Evolutionary conservation across 2,113 vertebrate genomes (phyloP).

Genomic region (Gnathonemus longibarbis): DNA sequence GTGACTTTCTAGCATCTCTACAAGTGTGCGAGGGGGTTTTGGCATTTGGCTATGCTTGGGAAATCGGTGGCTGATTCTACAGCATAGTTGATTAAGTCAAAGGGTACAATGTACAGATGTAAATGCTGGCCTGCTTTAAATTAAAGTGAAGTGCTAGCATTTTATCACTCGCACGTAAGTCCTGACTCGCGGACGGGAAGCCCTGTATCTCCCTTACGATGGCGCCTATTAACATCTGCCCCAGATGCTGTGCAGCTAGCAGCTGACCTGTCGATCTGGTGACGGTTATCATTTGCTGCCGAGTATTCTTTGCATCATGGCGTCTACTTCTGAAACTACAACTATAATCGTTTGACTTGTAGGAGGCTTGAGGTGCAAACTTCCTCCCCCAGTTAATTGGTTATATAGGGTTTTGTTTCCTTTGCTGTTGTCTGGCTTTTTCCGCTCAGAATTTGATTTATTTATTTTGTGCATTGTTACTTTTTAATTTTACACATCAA

Average conservation of each 20-base stretch:
- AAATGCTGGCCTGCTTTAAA: not conserved
- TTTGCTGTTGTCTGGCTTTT: not conserved
- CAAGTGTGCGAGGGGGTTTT: not conserved
- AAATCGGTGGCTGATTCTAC: not conserved
- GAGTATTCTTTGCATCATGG: not conserved
- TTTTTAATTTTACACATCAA: not conserved
- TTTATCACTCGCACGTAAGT: not conserved
- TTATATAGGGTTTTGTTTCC: not conserved
- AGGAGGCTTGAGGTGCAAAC: not conserved
- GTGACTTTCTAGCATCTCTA: not conserved
- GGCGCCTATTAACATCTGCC: not conserved
- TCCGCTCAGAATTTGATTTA: not conserved
- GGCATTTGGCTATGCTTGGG: not conserved
- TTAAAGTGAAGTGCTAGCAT: not conserved
- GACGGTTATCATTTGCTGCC: not conserved
- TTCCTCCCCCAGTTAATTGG: not conserved
- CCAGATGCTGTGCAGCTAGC: not conserved
- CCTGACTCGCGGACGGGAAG: not conserved
- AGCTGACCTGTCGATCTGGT: not conserved
- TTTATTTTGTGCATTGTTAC: not conserved
- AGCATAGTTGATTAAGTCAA: not conserved
- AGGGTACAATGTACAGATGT: not conserved
- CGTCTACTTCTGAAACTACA: not conserved
- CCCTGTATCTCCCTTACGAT: not conserved
- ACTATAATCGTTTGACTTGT: not conserved